These are phyloP conservation scores for Poeciliopsis paucimaculata DNA, from an alignment of 2,797 vertebrate species.

Conservation along the genomic window DNA sequence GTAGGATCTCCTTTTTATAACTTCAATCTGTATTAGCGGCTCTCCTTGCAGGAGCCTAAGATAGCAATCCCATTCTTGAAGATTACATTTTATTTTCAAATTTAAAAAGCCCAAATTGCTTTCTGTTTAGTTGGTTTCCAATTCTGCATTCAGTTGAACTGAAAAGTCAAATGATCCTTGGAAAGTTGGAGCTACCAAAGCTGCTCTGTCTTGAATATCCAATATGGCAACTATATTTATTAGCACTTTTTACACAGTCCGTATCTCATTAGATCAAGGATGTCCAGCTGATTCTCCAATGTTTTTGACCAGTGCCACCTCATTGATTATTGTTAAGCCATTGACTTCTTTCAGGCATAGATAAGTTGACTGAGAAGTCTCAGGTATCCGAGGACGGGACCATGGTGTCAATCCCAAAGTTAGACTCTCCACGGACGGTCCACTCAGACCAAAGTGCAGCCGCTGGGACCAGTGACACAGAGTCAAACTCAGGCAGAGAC, in stretches of 20 bases:
- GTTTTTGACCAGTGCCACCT: neutral
- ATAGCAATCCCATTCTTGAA: neutral
- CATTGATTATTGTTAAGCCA: neutral
- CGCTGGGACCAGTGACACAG: conserved; percentile 79
- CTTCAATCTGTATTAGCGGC: neutral
- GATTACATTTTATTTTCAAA: neutral
- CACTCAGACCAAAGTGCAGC: conserved; percentile 70
- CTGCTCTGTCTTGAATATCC: neutral
- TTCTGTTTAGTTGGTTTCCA: neutral
- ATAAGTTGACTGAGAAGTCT: conserved; percentile 96
- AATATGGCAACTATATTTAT: neutral
- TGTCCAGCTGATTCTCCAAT: neutral
- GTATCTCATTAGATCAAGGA: neutral
- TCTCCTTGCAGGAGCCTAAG: neutral
- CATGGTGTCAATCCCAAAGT: conserved; percentile 87
- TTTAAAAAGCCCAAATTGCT: neutral
- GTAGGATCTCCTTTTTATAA: neutral
- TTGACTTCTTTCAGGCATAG: conserved; percentile 83
- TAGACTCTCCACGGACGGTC: conserved; percentile 65
- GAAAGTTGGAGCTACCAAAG: neutral
- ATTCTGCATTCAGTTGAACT: neutral
- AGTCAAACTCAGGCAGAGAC: conserved; percentile 82
- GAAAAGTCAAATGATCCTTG: neutral
- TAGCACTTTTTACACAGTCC: neutral
- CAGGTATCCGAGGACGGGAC: conserved; percentile 98